Evolutionary conservation across 2,113 vertebrate genomes (phyloP), one percentile per base, ranked within the genome.

Genomic region (Tapirus terrestris): DNA sequence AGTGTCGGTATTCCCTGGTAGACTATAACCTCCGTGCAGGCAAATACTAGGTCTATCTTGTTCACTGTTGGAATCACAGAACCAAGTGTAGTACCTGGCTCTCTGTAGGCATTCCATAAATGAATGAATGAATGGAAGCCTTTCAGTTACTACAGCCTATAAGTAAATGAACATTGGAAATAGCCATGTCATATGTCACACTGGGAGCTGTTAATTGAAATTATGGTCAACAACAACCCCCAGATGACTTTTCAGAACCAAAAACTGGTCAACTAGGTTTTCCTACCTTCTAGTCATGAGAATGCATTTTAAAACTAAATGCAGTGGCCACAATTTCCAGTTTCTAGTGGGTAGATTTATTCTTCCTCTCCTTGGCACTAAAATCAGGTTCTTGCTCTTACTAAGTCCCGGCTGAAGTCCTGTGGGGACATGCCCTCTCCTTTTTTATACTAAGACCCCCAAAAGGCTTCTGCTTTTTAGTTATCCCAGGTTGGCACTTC

Each of bases 231-330:
- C 21, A 72, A 58, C 14, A 76, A 70, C 10, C 12, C 10, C n/a
- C 23, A 65, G 21, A 56, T 67, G 16, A 83, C 75, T 65, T 88
- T 90, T 72, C 53, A 63, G 63, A 63, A 56, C 18, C 75, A 56
- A 85, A 88, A 17, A 7, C 16, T 68, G 25, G 23, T 79, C 84
- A 83, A 56, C 27, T 6, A 76, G 29, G 13, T 43, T 93, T 88
- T 45, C 29, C 39, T 77, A 85, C n/a, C 16, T 95, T 45, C 18
- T 36, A 58, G 27, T 84, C 33, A 92, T n/a, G 13, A 18, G 53
- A 81, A 89, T 56, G 45, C 65, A 84, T 63, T 95, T 94, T 80
- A 60, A 75, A 94, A 72, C 11, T 45, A 67, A 92, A 81, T 33
- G 61, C 13, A 36, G 12, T 12, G 21, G 23, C 29, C 25, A 60